Conservation (phyloP, 2,113 vertebrate species). For the Aleadryas rufinucha region DNA sequence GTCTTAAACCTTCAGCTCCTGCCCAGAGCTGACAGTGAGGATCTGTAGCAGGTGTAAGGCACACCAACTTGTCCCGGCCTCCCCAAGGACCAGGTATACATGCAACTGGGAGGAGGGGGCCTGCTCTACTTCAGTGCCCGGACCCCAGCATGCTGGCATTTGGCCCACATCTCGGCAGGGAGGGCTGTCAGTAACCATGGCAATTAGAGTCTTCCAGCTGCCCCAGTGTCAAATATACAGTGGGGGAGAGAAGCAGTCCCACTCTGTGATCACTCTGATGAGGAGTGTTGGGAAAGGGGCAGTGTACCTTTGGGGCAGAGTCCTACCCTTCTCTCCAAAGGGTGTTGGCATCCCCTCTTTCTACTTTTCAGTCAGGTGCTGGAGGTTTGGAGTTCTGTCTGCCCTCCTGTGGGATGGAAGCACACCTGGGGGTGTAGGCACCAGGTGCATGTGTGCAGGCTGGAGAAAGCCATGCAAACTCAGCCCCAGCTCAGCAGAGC, state of each 20-base stretch:
- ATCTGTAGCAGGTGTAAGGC: neutral
- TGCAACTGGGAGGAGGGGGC: neutral
- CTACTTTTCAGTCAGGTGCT: neutral
- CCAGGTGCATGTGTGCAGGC: neutral
- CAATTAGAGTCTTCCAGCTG: neutral
- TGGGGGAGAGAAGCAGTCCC: neutral
- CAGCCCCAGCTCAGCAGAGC: neutral
- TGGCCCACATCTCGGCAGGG: neutral
- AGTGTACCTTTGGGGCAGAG: neutral
- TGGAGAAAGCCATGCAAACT: neutral
- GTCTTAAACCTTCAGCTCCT: neutral
- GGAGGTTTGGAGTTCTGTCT: neutral
- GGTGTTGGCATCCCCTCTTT: neutral
- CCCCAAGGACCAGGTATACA: neutral
- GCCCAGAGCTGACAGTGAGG: neutral
- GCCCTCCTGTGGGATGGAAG: neutral
- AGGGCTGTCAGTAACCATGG: neutral
- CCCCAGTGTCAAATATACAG: neutral
- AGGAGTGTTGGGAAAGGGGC: neutral
- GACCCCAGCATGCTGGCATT: rapidly evolving
- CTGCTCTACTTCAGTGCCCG: neutral
- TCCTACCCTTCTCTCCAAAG: neutral
- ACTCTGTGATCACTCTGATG: neutral
- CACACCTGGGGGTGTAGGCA: no score
- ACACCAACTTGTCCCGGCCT: neutral